Base-by-base conservation (phyloP, 2,888 invertebrate genomes). In the Eledona agricola region DNA sequence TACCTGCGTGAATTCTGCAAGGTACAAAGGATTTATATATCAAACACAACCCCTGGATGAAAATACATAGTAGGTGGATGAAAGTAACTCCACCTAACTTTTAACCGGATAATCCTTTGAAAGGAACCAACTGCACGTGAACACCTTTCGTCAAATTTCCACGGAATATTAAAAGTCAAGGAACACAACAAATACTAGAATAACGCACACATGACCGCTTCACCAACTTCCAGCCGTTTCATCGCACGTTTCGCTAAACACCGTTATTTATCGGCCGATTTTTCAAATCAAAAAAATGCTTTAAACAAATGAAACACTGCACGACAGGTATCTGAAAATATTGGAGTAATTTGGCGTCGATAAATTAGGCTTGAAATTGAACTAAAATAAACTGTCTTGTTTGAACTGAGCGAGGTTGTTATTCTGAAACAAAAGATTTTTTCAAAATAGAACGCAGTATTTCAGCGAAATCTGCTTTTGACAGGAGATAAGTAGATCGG, bases 81-180 rank as follows among this genome's bases (percentile, higher is more conserved):
- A 26, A 29, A 19, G 29, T 10, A 29, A 29, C 15, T 28, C 20
- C 11, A 47, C 35, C 10, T 28, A 26, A 16, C 7, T 12, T 29
- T 42, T 53, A 28, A 19, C 42, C 23, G 49, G 46, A 38, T 54
- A 54, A 54, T 54, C 54, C 54, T 50, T 34, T 49, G 42, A 49
- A 54, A 50, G 22, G 19, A 31, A 9, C 35, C 45, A 50, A 54
- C 54, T 54, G 43, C 49, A 54, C 54, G 54, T 54, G 49, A 54
- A 49, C 49, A 43, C 43, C 40, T 50, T 49, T 42, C 17, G 40
- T 49, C 46, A 38, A 45, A 23, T 46, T 29, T 15, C 43, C 40
- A 28, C 25, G 20, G 32, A 49, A 49, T 34, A 53, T 49, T 42
- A 53, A 53, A 53, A 53, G 53, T 49, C 47, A 47, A 47, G 20